Percentiles rank a stretch among this genome's conserved stretches.
phyloP scores from a whole-genome alignment of 2,797 vertebrate species.

The Triplophysa bombifrons region DNA sequence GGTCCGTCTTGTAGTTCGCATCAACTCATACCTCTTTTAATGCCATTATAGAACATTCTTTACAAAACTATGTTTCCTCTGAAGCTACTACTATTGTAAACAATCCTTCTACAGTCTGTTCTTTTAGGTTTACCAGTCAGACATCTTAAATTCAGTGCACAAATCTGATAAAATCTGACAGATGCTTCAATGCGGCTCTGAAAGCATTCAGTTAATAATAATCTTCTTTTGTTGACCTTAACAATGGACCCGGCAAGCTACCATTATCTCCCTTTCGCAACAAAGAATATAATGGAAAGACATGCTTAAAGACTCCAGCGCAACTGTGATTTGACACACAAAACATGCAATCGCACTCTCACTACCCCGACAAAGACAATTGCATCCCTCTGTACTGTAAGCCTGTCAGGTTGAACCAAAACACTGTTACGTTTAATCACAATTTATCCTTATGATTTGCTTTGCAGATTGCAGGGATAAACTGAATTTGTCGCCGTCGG shows the following conservation, averaged over 20 bases:
- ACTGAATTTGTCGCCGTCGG: constrained; percentile 30
- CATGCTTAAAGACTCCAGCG: constrained; percentile 34
- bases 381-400: background rate
- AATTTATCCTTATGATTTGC: constrained; percentile 23
- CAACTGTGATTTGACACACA: constrained; percentile 24
- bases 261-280: constrained; percentile 33
- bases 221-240: constrained; percentile 43
- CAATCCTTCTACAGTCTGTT: background rate
- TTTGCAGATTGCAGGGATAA: constrained; percentile 39
- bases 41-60: constrained; percentile 8
- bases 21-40: constrained; percentile 39
- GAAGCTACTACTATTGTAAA: background rate
- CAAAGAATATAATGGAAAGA: constrained; percentile 38
- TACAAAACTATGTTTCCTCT: background rate
- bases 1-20: constrained; percentile 19
- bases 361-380: background rate
- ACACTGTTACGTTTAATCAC: constrained; percentile 36
- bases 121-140: constrained; percentile 36
- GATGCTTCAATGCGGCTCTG: constrained; percentile 31
- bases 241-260: constrained; percentile 37
- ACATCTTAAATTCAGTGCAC: constrained; percentile 30
- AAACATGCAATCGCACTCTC: constrained; percentile 11
- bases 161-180: constrained; percentile 29
- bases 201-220: constrained; percentile 38
- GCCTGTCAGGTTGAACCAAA: constrained; percentile 7